A percentile compares a stretch with the other conserved stretches of the same genome.
Evolutionary conservation across 2,113 vertebrate species (phyloP).

Genomic region (Sorex araneus): DNA sequence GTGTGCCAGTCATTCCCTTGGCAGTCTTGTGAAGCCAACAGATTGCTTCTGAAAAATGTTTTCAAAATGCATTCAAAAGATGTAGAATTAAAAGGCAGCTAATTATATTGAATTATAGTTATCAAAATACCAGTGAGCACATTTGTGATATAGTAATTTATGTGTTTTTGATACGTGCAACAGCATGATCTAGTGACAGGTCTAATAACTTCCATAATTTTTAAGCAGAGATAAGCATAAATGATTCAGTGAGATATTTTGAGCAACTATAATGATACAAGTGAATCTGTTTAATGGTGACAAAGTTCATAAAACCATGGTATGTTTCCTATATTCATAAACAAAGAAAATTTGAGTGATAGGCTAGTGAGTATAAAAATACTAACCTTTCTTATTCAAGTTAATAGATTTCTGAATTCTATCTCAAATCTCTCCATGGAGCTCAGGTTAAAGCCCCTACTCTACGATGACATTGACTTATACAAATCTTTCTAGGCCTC

Average conservation of each 20-base stretch:
- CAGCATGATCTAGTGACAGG: background rate
- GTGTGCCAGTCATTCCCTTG: background rate
- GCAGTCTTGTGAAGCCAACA: slow-evolving; percentile 19
- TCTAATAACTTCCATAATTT: slow-evolving; percentile 55
- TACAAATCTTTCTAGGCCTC: background rate
- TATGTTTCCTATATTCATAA: slow-evolving; percentile 41
- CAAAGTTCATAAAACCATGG: slow-evolving; percentile 27
- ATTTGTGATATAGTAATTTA: slow-evolving; percentile 35
- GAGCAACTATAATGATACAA: background rate
- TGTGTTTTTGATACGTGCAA: slow-evolving; percentile 18
- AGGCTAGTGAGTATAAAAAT: slow-evolving; percentile 18
- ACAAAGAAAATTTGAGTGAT: slow-evolving; percentile 57
- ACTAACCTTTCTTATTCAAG: background rate
- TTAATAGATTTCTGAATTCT: slow-evolving; percentile 5
- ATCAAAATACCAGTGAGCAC: slow-evolving; percentile 52
- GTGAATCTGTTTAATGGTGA: slow-evolving; percentile 39
- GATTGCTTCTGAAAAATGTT: slow-evolving; percentile 56
- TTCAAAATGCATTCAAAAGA: background rate
- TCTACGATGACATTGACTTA: background rate
- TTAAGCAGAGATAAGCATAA: slow-evolving; percentile 56
- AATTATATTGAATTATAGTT: slow-evolving; percentile 41
- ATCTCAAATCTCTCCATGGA: background rate
- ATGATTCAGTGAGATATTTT: slow-evolving; percentile 42
- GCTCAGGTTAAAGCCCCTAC: background rate
- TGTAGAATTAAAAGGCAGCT: slow-evolving; percentile 42